phyloP scores from a whole-genome alignment of 2,797 vertebrate species.

The Labroides dimidiatus region DNA sequence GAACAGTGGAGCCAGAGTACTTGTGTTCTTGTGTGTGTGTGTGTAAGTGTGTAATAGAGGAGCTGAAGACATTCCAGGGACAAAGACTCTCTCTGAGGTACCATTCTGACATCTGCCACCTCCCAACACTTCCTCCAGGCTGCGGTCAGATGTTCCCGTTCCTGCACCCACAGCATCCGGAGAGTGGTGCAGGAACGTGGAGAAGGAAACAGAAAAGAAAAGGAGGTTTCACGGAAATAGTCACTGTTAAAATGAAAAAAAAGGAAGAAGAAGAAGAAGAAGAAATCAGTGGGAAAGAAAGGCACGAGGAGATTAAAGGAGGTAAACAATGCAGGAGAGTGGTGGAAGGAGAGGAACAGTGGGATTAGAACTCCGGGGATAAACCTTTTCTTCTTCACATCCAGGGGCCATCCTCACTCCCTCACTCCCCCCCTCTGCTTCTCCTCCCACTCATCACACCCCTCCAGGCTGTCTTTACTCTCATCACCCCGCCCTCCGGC shows the following conservation, averaged over 20 bases:
- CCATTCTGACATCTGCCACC: conserved; percentile 66
- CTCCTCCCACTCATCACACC: conserved; percentile 1
- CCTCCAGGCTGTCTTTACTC: conserved; percentile 61
- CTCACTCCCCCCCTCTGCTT: conserved; percentile 23
- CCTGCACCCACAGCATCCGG: conserved; percentile 37
- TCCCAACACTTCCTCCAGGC: conserved; percentile 30
- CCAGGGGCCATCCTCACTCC: conserved; percentile 47
- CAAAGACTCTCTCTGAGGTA: conserved; percentile 45
- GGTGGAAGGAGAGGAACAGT: conserved; percentile 13
- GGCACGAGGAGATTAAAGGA: conserved; percentile 51
- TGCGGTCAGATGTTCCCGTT: conserved; percentile 50
- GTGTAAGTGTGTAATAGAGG: conserved; percentile 24
- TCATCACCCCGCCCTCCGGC: conserved; percentile 56
- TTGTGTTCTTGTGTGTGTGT: conserved; percentile 24
- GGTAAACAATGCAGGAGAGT: conserved; percentile 39
- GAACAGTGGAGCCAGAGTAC: conserved; percentile 38
- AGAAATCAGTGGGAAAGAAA: conserved; percentile 25
- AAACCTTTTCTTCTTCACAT: conserved; percentile 45
- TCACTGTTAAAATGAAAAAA: conserved; percentile 26
- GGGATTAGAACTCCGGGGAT: conserved; percentile 51
- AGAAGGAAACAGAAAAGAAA: conserved; percentile 41
- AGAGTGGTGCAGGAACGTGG: background rate
- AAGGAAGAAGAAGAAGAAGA: conserved; percentile 45
- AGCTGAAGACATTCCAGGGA: conserved; percentile 42
- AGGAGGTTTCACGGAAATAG: conserved; percentile 32